Percentiles rank a stretch among this genome's conserved stretches.
phyloP scores from a whole-genome alignment of 2,113 vertebrate genomes.

The Rhadina sibilatrix region DNA sequence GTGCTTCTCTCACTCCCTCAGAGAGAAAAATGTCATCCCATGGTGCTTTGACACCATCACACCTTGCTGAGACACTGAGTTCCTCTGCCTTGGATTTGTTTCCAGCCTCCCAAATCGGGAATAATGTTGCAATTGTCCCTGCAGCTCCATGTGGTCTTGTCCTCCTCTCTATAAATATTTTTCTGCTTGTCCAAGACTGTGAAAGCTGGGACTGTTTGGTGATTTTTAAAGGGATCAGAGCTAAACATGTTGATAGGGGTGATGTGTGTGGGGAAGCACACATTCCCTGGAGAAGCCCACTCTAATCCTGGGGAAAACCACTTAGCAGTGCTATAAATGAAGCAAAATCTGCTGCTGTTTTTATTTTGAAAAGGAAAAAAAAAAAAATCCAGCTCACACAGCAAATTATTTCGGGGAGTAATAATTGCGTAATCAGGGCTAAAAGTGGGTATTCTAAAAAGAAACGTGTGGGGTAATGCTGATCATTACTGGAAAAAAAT shows the following conservation, averaged over 20 bases:
- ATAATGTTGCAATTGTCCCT: background rate
- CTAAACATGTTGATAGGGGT: background rate
- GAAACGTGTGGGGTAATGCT: background rate
- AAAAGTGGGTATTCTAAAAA: background rate
- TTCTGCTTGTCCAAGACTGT: background rate
- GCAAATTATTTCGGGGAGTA: background rate
- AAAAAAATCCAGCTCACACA: background rate
- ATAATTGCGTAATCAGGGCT: background rate
- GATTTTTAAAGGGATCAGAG: background rate
- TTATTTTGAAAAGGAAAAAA: background rate
- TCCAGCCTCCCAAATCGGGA: background rate
- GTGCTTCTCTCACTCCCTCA: background rate
- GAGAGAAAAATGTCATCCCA: background rate
- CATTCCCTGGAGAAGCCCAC: background rate
- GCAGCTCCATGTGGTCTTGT: background rate
- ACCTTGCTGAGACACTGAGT: background rate
- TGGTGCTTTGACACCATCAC: background rate
- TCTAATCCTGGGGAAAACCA: background rate
- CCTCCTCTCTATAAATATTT: background rate
- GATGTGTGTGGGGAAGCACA: background rate
- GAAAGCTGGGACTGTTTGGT: background rate
- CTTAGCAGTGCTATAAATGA: background rate
- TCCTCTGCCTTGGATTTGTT: background rate
- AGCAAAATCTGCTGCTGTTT: background rate
- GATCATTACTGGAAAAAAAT: slow-evolving; percentile 1